Percentiles rank a stretch among this genome's conserved stretches.
phyloP scores from a whole-genome alignment of 53 echinoderm and acorn worm genomes.

The Hippasteria phrygiana region DNA sequence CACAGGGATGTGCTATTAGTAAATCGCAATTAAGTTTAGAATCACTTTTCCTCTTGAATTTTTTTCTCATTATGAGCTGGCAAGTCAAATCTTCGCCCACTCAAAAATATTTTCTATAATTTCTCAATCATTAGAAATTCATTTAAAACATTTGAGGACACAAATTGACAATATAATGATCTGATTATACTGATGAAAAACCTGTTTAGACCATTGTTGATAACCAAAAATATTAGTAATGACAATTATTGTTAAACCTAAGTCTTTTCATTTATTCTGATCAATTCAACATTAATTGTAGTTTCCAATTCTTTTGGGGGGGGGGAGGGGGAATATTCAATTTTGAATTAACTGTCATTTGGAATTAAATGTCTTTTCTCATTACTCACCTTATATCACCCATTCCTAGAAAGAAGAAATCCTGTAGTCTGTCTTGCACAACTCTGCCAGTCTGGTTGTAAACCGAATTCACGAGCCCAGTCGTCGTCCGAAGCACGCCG shows the following conservation, averaged over 20 bases:
- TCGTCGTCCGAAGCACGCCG: not conserved
- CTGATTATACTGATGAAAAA: too few species aligned
- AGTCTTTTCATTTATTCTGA: not conserved
- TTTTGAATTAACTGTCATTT: too few species aligned
- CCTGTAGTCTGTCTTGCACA: not conserved
- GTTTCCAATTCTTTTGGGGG: too few species aligned
- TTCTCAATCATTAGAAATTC: too few species aligned
- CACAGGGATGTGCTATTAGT: slow-evolving; percentile 3
- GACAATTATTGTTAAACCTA: not conserved
- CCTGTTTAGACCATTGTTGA: too few species aligned
- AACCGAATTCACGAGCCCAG: slow-evolving; percentile 7
- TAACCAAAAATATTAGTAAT: not conserved
- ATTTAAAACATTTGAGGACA: too few species aligned
- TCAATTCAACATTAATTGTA: not conserved
- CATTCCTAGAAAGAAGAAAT: slow-evolving; percentile 54
- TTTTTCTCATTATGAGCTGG: not conserved
- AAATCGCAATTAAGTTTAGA: not conserved
- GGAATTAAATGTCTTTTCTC: too few species aligned
- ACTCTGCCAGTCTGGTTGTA: not conserved
- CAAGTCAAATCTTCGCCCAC: not conserved
- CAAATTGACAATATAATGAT: too few species aligned
- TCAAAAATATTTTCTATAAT: not conserved
- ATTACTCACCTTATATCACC: slow-evolving; percentile 60
- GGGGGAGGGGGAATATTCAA: too few species aligned
- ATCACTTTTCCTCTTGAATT: not conserved